Base-by-base conservation (phyloP, 2,797 vertebrate species). In the Cuniculus paca region DNA sequence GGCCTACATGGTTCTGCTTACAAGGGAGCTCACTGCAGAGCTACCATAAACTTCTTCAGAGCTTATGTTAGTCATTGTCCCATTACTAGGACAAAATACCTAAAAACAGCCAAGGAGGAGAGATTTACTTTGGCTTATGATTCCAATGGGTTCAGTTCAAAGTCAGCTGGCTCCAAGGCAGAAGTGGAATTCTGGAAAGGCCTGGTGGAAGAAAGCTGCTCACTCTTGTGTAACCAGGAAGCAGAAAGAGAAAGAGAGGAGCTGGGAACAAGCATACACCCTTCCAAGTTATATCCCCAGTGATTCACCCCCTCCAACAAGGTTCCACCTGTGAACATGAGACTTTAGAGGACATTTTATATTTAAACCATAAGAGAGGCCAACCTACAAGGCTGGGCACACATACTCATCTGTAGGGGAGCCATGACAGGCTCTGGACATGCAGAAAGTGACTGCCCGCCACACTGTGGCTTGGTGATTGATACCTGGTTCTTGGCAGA, bases 341-440 rank as follows among this genome's bases (percentile, higher is more conserved):
- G 72, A 28, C 42, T 45, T 74, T 16, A 45, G 42, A 5, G 6
- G 26, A 28, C 6, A 28, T 45, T 8, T 45, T 28, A 45, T 26
- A 28, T 28, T 13, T 74, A 16, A 74, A 26, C 39, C 70, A 42
- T 39, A 39, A 72, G 36, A 24, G 9, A 39, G 68, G 36, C 16
- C 2, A 16, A 22, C 1, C 9, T 13, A 4, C 1, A 20, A 61
- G 56, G 65, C 24, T 63, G 6, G 3, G n/a, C 17, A n/a, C 19
- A 45, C 2, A 1, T 1, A 4, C 1, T 2, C 6, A 50, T 14
- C 5, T 75, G 12, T 0, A 26, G 42, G 28, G 24, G 31, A 52
- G 39, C 19, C 3, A 5, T 11, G 34, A 36, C 0, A 0, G 24
- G 31, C 17, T 34, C 2, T 8, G 0, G 4, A 72, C 6, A 42